A percentile compares a stretch with the other conserved stretches of the same genome.
phyloP scores from a whole-genome alignment of 2,888 invertebrate species.

The Heliconius sara region DNA sequence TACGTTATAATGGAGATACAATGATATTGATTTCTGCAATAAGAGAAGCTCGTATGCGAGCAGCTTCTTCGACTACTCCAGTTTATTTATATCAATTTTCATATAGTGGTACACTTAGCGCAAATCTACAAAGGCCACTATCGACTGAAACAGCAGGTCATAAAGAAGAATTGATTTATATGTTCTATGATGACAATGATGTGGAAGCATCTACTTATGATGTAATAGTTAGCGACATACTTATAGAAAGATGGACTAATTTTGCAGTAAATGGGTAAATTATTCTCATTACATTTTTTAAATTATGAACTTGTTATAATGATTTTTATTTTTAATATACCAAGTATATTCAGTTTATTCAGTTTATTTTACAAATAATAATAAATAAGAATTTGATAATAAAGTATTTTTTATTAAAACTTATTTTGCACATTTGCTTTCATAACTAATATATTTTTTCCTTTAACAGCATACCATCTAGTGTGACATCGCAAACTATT shows the following conservation, averaged over 20 bases:
- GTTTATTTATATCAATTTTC: conserved; percentile 76
- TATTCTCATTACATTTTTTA: neutral
- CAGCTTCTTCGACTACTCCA: conserved; percentile 50
- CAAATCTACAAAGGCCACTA: conserved; percentile 62
- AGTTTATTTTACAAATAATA: neutral
- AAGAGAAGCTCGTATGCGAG: conserved; percentile 65
- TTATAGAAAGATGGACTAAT: conserved; percentile 74
- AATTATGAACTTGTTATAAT: neutral
- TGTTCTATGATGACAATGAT: conserved; percentile 58
- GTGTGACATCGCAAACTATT: conserved; percentile 56
- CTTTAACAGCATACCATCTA: conserved; percentile 65
- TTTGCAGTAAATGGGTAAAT: conserved; percentile 72
- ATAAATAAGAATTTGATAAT: neutral
- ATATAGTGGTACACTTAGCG: conserved; percentile 67
- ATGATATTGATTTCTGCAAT: conserved; percentile 72
- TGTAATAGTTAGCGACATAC: conserved; percentile 60
- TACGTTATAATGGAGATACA: conserved; percentile 72
- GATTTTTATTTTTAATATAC: no score
- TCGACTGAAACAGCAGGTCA: conserved; percentile 64
- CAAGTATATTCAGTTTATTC: neutral
- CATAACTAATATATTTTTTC: conserved; percentile 28
- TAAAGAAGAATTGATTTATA: conserved; percentile 72
- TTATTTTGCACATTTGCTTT: no score
- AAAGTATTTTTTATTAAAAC: neutral
- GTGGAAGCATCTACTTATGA: conserved; percentile 54